These are phyloP conservation scores for Eulemur albifrons DNA, from an alignment of 2,797 vertebrate species.

Conservation along the genomic window DNA sequence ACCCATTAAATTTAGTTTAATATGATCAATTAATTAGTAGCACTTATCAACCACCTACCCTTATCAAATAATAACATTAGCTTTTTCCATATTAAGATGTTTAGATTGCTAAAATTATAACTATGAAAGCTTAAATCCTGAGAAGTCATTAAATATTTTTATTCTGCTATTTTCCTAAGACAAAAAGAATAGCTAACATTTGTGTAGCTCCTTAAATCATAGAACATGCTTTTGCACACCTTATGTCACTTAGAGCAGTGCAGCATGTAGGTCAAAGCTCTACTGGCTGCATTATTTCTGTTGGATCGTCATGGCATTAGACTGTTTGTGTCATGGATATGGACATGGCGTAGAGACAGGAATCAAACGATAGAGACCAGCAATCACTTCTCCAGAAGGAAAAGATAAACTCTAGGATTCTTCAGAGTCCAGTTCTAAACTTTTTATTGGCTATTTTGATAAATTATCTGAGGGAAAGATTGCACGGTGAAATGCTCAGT, in stretches of 20 bases:
- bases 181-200: not conserved
- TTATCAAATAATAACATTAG: constrained; percentile 11
- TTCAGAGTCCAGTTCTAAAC: constrained; percentile 3
- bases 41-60: constrained; percentile 26
- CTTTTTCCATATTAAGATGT: constrained; percentile 23
- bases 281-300: not conserved
- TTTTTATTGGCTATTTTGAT: constrained; percentile 54
- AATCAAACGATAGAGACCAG: not conserved
- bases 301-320: not conserved
- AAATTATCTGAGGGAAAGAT: constrained; percentile 16
- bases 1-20: constrained; percentile 39
- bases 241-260: not conserved
- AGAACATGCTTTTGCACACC: not conserved
- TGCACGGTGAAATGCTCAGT: not conserved
- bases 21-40: constrained; percentile 44
- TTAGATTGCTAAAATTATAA: constrained; percentile 48
- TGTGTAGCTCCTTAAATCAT: not conserved
- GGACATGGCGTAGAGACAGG: not conserved
- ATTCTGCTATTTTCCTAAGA: constrained; percentile 10
- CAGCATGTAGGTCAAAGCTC: not conserved
- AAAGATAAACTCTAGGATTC: constrained; percentile 21
- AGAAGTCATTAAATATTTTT: constrained; percentile 36
- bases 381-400: constrained; percentile 7
- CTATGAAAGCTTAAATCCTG: not conserved
- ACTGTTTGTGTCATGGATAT: not conserved